Base-by-base conservation (phyloP, 2,888 invertebrate species). In the Palloptera scutellata region DNA sequence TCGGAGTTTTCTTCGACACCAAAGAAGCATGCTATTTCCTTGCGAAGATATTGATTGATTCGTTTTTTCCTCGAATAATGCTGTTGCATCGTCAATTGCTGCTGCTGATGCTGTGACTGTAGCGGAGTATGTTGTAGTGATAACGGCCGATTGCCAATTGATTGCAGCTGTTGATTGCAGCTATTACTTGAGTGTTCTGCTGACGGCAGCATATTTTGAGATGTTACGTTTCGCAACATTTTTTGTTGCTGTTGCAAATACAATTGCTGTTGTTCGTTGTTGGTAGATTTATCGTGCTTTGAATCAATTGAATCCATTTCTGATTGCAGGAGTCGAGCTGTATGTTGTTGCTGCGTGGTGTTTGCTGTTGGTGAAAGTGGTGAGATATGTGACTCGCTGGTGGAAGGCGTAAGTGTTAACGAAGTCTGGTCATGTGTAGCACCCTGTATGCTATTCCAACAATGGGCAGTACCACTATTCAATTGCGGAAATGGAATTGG, bases 1-100 rank as follows among this genome's bases (percentile, higher is more conserved):
- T 85, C 85, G 0, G 79, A 81, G 54, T 78, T 79, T 0, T 71
- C 64, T 54, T 85, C 85, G 0, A 85, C 83, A 1, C 85, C 85
- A 62, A 85, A 85, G 66, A 85, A 85, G 8, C 78, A 79, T 0
- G 84, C 76, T 13, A 85, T 79, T 67, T 84, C 81, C 1, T 81
- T 79, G 9, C 79, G 78, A 30, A 85, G 72, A 62, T 84, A 85
- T 30, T 80, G 81, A 1, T 78, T 81, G 0, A 85, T 73, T 1
- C 84, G 81, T 57, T 84, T 84, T 64, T 83, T 84, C 10, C 81
- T 70, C 10, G 78, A 72, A 72, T 78, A 72, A 6, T 77, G 73
- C 66, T 77, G 72, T 62, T 73, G 40, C 9, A 71, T 67, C 11
- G 67, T 57, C 12, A 68, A 61, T 17, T 64, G 65, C 42, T 70